Evolutionary conservation across 2,113 vertebrate genomes (phyloP), one percentile per base, ranked within the genome.

Genomic region (Stigmatopora argus): DNA sequence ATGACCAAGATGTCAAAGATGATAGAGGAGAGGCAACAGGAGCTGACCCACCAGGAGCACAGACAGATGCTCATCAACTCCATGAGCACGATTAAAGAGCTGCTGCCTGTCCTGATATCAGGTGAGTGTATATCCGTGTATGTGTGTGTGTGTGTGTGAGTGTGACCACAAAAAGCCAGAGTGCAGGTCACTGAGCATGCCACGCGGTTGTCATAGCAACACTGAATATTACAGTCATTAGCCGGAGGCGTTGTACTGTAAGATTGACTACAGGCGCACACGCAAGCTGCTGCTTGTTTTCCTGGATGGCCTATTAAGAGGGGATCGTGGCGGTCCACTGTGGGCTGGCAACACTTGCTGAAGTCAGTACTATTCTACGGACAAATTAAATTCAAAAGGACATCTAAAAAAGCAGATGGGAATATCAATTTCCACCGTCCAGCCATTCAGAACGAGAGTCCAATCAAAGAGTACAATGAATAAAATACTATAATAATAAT

Each of bases 1-100:
- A 98, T 98, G 97, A 98, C 97, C 3, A 98, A 98, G 87, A 98
- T 98, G 96, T 97, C 96, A 44, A 98, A 98, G 90, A 97, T 98
- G 96, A 98, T 99, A 72, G 97, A 99, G 3, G 96, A 98, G 81
- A 89, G 97, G 52, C 97, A 99, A 77, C 96, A 97, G 85, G 97
- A 99, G 81, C 79, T 99, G 80, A 99, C 96, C 1, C 96, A 98
- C 75, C 96, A 98, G 81, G 96, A 98, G 10, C 97, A 99, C 45
- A 88, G 96, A 48, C 93, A 95, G 80, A 98, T 98, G 96, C 76
- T 99, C 69, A 89, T 98, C 57, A 96, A 90, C 84, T 96, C 96
- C 35, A 98, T 99, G 97, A 96, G 94, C 86, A 98, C 94, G 0
- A 90, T 98, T 66, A 98, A 98, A 79, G 96, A 98, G 79, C 88